Evolutionary conservation across 2,888 invertebrate species (phyloP).

Genomic region (Leptopilina myrica): DNA sequence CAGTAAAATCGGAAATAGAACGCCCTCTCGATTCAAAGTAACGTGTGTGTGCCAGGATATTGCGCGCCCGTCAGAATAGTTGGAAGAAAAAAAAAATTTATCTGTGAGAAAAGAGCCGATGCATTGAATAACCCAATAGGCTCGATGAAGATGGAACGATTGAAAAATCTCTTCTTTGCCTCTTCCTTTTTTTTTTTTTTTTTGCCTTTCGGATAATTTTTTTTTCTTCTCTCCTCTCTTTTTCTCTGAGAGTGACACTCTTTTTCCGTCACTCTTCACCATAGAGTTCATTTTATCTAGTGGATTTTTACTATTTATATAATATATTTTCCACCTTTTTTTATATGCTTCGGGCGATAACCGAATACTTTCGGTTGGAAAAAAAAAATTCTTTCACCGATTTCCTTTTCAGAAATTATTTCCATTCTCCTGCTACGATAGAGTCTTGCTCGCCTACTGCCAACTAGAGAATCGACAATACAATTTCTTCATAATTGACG

Average conservation of each 20-base stretch:
- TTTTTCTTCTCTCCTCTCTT: not conserved
- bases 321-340: conserved; percentile 13
- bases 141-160: conserved; percentile 21
- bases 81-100: not conserved
- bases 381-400: too few relatives aligned
- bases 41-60: conserved; percentile 36
- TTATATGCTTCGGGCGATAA: not conserved
- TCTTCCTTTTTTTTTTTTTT: not conserved
- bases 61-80: conserved; percentile 12
- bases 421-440: too few relatives aligned
- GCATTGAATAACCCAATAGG: conserved; percentile 34
- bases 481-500: too few relatives aligned
- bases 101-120: conserved; percentile 7
- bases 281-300: not conserved
- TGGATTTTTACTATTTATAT: not conserved
- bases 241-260: not conserved
- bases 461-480: too few relatives aligned
- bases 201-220: not conserved
- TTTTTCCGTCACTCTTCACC: conserved; percentile 11
- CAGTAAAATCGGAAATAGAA: conserved; percentile 25
- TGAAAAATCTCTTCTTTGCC: conserved; percentile 18
- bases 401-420: too few relatives aligned
- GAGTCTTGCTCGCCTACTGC: too few relatives aligned
- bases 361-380: too few relatives aligned
- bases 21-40: conserved; percentile 27